A percentile compares a stretch with the other conserved stretches of the same genome.
These are phyloP conservation scores for Clarias pachynema DNA, from an alignment of 2,797 vertebrate species.

Conservation along the genomic window DNA sequence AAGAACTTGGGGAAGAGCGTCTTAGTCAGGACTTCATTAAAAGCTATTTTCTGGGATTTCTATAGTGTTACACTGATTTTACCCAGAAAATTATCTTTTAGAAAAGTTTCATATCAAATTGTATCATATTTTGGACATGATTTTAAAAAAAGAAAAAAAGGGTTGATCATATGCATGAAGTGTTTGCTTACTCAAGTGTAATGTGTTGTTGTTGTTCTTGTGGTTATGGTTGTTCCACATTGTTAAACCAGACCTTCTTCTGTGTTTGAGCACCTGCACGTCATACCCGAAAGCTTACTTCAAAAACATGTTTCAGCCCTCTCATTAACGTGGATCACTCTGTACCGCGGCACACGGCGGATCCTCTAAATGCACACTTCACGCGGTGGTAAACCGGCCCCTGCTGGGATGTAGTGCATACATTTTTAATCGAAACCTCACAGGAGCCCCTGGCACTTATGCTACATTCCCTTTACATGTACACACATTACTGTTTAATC, in stretches of 20 bases:
- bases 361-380: background rate
- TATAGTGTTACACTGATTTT: background rate
- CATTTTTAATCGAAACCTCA: conserved; percentile 47
- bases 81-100: background rate
- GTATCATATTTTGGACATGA: background rate
- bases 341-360: conserved; percentile 8
- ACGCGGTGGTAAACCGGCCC: conserved; percentile 19
- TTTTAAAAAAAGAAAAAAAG: background rate
- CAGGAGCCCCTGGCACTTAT: conserved; percentile 25
- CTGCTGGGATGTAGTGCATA: conserved; percentile 42
- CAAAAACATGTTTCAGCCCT: conserved; percentile 48
- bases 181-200: conserved; percentile 8
- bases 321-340: conserved; percentile 25
- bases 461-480: conserved; percentile 7
- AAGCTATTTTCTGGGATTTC: background rate
- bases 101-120: background rate
- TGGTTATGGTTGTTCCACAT: conserved; percentile 14
- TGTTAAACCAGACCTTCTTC: conserved; percentile 42
- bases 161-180: background rate
- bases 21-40: conserved; percentile 29
- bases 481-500: no score
- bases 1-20: conserved; percentile 22
- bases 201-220: conserved; percentile 8
- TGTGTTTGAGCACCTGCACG: conserved; percentile 53
- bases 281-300: conserved; percentile 43